phyloP scores from a whole-genome alignment of 2,888 invertebrate species.

The Amiota communis region DNA sequence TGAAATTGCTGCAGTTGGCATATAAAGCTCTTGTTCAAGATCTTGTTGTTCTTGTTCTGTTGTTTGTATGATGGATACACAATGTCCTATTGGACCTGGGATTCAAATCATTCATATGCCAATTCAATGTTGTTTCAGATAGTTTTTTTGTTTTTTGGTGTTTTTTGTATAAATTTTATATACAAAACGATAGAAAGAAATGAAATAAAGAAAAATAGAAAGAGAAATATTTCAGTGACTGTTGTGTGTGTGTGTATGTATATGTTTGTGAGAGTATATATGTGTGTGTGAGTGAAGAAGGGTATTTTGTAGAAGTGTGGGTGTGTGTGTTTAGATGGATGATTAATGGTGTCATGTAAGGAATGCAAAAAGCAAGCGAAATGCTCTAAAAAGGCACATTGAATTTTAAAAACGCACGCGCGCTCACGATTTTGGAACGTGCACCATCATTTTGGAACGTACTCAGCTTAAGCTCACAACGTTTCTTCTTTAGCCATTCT shows the following conservation, averaged over 20 bases:
- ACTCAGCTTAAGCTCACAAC: conserved; percentile 70
- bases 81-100: conserved; percentile 73
- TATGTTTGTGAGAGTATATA: not conserved
- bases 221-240: conserved; percentile 14
- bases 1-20: conserved; percentile 47
- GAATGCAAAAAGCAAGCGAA: not conserved
- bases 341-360: too few relatives aligned
- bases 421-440: too few relatives aligned
- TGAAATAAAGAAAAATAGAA: not conserved
- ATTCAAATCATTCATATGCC: conserved; percentile 35
- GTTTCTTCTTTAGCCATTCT: conserved; percentile 71
- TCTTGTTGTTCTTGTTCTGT: conserved; percentile 51
- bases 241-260: conserved; percentile 6
- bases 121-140: conserved; percentile 35
- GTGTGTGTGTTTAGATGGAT: conserved; percentile 10
- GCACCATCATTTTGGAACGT: conserved; percentile 45
- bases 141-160: not conserved
- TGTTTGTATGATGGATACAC: conserved; percentile 67
- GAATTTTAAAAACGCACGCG: too few relatives aligned
- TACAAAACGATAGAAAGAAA: conserved; percentile 1
- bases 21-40: conserved; percentile 42
- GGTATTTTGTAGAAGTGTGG: conserved; percentile 4
- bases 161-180: conserved; percentile 14
- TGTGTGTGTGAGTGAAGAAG: not conserved
- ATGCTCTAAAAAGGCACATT: not conserved